Percentiles rank a stretch among this genome's conserved stretches.
Evolutionary conservation across 2,797 vertebrate species (phyloP).

Genomic region (Poeciliopsis turneri): DNA sequence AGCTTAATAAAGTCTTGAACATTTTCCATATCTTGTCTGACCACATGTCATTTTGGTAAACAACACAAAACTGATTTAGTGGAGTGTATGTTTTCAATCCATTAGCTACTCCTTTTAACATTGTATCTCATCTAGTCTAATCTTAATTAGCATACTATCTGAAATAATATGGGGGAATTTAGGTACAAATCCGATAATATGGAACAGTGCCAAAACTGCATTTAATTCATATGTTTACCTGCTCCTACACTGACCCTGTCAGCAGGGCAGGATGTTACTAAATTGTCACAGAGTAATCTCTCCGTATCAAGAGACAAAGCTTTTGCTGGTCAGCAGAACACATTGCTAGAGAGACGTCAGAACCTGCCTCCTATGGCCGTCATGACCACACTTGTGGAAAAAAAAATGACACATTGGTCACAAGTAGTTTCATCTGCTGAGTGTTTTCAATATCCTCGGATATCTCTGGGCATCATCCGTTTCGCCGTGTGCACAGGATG

Average conservation of each 20-base stretch:
- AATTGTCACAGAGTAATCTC: conserved; percentile 57
- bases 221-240: conserved; percentile 35
- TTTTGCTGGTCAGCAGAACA: conserved; percentile 73
- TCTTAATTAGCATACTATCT: conserved; percentile 53
- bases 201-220: conserved; percentile 28
- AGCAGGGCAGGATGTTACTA: conserved; percentile 57
- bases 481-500: conserved; percentile 64
- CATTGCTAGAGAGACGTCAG: conserved; percentile 57
- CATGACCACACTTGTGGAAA: conserved; percentile 47
- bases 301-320: conserved; percentile 44
- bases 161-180: conserved; percentile 30
- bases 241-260: conserved; percentile 43
- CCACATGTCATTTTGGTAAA: conserved; percentile 57
- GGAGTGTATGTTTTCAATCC: conserved; percentile 42
- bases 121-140: conserved; percentile 56
- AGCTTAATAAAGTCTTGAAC: conserved; percentile 60
- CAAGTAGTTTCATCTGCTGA: conserved; percentile 74
- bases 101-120: conserved; percentile 53
- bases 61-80: conserved; percentile 51
- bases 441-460: conserved; percentile 78
- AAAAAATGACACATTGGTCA: conserved; percentile 74
- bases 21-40: conserved; percentile 52
- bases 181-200: conserved; percentile 29
- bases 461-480: conserved; percentile 77
- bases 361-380: conserved; percentile 36